Conservation (phyloP, 2,797 vertebrate species). For the Bufotes viridis region DNA sequence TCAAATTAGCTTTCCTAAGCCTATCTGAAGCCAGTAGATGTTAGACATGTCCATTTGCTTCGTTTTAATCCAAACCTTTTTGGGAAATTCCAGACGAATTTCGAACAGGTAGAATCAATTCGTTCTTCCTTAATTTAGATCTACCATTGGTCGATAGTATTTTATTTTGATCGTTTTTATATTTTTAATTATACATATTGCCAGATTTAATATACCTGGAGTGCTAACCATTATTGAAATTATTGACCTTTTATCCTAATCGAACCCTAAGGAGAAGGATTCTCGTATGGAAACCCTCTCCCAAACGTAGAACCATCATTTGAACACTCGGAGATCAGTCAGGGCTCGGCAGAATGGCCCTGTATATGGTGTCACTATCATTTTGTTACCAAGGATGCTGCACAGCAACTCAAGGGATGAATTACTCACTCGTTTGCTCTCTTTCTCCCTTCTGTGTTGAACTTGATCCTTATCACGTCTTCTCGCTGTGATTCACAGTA, state of each 20-base stretch:
- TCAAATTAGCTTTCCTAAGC: too few species aligned
- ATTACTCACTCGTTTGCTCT: constrained; percentile 37
- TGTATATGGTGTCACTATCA: background rate
- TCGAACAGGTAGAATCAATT: too few species aligned
- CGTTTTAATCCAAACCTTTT: too few species aligned
- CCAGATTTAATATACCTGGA: too few species aligned
- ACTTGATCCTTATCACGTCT: constrained; percentile 31
- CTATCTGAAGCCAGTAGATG: too few species aligned
- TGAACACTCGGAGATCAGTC: background rate
- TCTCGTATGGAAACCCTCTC: background rate
- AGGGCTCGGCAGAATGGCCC: background rate
- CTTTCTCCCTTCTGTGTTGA: constrained; percentile 10
- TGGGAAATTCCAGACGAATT: too few species aligned
- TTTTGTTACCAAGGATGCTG: background rate
- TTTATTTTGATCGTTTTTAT: too few species aligned
- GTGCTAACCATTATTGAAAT: background rate
- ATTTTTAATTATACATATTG: too few species aligned
- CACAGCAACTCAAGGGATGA: constrained; percentile 1
- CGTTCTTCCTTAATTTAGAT: too few species aligned
- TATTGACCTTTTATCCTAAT: background rate
- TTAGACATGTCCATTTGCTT: too few species aligned
- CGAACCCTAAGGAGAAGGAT: background rate
- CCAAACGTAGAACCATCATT: too few species aligned
- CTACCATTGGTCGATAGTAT: too few species aligned
- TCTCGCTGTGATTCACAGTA: constrained; percentile 40